These are phyloP conservation scores for Donacobius atricapilla DNA, from an alignment of 2,113 vertebrate species.

Conservation along the genomic window DNA sequence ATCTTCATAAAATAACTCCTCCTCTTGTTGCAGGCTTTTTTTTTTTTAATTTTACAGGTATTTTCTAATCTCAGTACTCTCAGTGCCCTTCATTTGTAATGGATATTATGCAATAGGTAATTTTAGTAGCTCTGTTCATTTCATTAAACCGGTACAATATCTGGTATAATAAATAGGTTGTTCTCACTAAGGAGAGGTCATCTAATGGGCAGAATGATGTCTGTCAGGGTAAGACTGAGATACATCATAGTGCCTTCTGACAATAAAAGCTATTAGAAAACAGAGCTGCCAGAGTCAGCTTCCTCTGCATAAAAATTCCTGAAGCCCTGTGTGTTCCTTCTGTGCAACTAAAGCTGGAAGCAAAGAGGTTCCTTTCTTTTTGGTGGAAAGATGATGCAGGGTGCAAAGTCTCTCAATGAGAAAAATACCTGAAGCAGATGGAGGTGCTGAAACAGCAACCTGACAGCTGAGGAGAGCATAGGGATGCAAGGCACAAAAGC, in stretches of 20 bases:
- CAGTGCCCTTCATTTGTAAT: not conserved
- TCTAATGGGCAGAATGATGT: not conserved
- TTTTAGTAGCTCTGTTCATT: not conserved
- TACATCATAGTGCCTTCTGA: not conserved
- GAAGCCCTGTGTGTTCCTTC: not conserved
- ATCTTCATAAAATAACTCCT: not conserved
- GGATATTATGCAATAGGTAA: not conserved
- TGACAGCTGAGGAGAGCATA: not conserved
- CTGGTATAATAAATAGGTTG: not conserved
- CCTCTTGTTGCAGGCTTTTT: not conserved
- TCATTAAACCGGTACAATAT: rapidly evolving
- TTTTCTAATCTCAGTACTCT: not conserved
- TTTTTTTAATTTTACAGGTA: not conserved
- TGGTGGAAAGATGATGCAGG: not conserved
- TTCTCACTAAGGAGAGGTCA: not conserved
- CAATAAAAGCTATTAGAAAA: not conserved
- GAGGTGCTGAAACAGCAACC: not conserved
- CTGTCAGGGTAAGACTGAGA: not conserved
- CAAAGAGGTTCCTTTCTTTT: not conserved
- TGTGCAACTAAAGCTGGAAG: not conserved
- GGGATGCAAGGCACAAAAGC: not conserved
- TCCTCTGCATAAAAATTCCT: not conserved
- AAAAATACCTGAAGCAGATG: not conserved
- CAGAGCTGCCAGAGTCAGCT: not conserved
- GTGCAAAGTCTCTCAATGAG: not conserved